Percentiles rank a stretch among this genome's conserved stretches.
These are phyloP conservation scores for Benitochromis conjunctus DNA, from an alignment of 2,113 vertebrate species.

Conservation along the genomic window DNA sequence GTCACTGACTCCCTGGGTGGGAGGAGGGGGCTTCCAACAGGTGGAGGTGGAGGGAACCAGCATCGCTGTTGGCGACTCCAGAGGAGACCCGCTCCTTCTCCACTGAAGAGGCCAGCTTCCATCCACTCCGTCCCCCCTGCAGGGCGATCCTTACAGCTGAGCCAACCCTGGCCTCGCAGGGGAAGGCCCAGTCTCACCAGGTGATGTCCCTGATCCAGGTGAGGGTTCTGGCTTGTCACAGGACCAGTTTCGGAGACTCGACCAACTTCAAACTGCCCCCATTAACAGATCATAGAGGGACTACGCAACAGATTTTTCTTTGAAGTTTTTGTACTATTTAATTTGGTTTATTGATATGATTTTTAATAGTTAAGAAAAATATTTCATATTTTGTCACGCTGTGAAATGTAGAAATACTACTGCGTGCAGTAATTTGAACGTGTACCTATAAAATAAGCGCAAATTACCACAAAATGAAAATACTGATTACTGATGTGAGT, in stretches of 20 bases:
- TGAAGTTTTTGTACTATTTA: background rate
- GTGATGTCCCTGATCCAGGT: background rate
- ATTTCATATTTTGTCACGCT: too few species aligned
- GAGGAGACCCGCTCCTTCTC: background rate
- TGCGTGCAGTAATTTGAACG: background rate
- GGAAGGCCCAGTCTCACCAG: background rate
- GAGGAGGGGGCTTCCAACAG: too few species aligned
- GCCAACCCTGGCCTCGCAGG: background rate
- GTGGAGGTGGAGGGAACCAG: background rate
- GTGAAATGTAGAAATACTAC: background rate
- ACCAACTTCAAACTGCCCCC: background rate
- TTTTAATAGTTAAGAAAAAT: background rate
- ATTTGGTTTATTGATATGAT: background rate
- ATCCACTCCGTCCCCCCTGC: background rate
- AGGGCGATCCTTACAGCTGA: background rate
- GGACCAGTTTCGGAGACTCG: background rate
- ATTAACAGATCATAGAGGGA: background rate
- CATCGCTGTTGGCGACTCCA: background rate
- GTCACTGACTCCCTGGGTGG: background rate
- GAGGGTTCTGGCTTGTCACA: background rate
- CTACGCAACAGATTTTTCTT: background rate
- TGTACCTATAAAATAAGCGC: background rate
- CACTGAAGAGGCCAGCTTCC: background rate
- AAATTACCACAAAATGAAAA: background rate
- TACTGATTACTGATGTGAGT: background rate